Base-by-base conservation (phyloP, 2,797 vertebrate genomes). In the Sardinella longiceps region DNA sequence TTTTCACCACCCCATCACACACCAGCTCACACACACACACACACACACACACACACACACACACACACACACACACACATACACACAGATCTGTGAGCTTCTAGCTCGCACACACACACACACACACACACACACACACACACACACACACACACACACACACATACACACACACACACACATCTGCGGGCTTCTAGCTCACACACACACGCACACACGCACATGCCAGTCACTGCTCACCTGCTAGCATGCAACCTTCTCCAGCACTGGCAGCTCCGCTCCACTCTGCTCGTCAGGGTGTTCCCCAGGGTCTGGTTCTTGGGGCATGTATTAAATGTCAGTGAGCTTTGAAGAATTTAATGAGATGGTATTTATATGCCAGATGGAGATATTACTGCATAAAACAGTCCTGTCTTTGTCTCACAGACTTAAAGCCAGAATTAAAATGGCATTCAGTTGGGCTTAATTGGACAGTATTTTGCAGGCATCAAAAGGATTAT, bases 311-410 rank as follows among this genome's bases (percentile, higher is more conserved):
- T 18, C 30, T 48, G 50, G 53, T 77, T 14, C 84, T 70, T 70
- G 15, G 51, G 82, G 87, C 87, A 86, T 82, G 30, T 18, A 70
- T 70, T 14, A 70, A 70, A 70, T 70, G 63, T 14, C 63, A 70
- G 0, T 6, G 14, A 30, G 3, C 30, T 37, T 33, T 18, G 30
- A 15, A 70, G 14, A 74, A 33, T 74, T 15, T 74, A 74, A 74
- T 37, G 66, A 74, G 5, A 20, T 37, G 15, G 7, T 70, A 70
- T 37, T 74, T 74, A 74, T 60, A 60, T 60, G 43, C 4, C 43
- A 43, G 43, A 43, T 4, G 43, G 7, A 43, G 7, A 43, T 2
- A 43, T 43, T 43, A 43, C 43, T 43, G 43, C 43, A 4, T 43
- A 43, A 1, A 43, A 51, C 60, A 43, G 43, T 7, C 43, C 43